Evolutionary conservation across 2,113 vertebrate genomes (phyloP).

Genomic region (Trogon surrucura): DNA sequence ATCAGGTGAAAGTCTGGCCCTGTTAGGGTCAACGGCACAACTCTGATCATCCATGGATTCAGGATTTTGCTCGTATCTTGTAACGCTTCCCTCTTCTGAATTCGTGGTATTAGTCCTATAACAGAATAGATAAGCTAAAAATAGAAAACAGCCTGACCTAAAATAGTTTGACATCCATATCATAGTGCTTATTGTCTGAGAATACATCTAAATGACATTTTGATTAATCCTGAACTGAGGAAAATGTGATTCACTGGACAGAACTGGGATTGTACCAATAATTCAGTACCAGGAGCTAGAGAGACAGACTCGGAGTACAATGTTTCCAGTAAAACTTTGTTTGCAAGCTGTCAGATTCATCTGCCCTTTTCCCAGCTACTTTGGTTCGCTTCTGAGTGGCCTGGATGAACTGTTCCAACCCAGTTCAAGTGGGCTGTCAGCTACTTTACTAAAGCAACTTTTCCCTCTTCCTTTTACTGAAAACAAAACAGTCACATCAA

Average conservation of each 20-base stretch:
- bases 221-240: slow-evolving; percentile 56
- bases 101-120: slow-evolving; percentile 21
- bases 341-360: slow-evolving; percentile 62
- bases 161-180: slow-evolving; percentile 66
- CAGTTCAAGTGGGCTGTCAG: background rate
- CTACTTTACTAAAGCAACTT: background rate
- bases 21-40: background rate
- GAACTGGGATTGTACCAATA: slow-evolving; percentile 57
- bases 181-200: slow-evolving; percentile 49
- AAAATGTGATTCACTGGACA: slow-evolving; percentile 58
- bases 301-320: background rate
- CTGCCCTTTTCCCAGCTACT: slow-evolving; percentile 36
- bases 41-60: background rate
- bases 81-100: slow-evolving; percentile 11
- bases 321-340: slow-evolving; percentile 45
- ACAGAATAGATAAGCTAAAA: slow-evolving; percentile 41
- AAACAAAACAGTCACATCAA: slow-evolving; percentile 55
- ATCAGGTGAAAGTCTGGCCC: background rate
- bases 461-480: background rate
- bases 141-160: slow-evolving; percentile 55
- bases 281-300: slow-evolving; percentile 34
- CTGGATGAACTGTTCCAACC: background rate
- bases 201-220: slow-evolving; percentile 56
- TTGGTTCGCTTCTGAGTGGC: background rate
- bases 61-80: background rate